Evolutionary conservation across 2,113 vertebrate genomes (phyloP), one percentile per base, ranked within the genome.

Genomic region (Chrysochloris asiatica): DNA sequence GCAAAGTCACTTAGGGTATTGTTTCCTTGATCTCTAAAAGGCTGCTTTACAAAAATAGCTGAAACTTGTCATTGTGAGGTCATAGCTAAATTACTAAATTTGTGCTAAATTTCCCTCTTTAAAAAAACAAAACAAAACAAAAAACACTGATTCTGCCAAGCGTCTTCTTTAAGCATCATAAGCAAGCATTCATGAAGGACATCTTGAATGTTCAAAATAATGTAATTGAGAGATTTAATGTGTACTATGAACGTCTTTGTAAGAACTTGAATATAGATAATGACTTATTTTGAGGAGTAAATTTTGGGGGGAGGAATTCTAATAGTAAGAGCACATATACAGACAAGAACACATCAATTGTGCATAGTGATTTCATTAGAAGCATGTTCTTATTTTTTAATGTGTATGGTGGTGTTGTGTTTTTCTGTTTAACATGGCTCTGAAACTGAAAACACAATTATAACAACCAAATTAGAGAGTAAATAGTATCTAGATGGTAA

Each of bases 191-290:
- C 56, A 56, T 24, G 17, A 78, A 83, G 75, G 71, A 43, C 71
- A 85, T 88, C 84, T 61, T 48, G 30, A 69, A 75, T 87, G 63
- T 82, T 78, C 45, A 83, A 84, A 95, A 69, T 65, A 47, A 77
- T 85, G 84, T 50, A 90, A 61, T 3, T 80, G 61, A 86, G 65
- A 81, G 56, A 75, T 16, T 52, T 76, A 45, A 86, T 54, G 26
- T 54, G 13, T 67, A 88, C 65, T 17, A 83, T 38, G 41, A 87
- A 52, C 48, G 21, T 1, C 16, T 93, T 80, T 88, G 16, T 76
- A 91, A 81, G 73, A 84, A 43, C 26, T 1, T 83, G 36, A 67
- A 90, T 71, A 91, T 19, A 69, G 5, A 26, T 24, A 80, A 84
- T 38, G 43, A 77, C 28, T 56, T 90, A 47, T 90, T 54, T 63